Conservation (phyloP, 2,113 vertebrate genomes). For the Garra rufa region DNA sequence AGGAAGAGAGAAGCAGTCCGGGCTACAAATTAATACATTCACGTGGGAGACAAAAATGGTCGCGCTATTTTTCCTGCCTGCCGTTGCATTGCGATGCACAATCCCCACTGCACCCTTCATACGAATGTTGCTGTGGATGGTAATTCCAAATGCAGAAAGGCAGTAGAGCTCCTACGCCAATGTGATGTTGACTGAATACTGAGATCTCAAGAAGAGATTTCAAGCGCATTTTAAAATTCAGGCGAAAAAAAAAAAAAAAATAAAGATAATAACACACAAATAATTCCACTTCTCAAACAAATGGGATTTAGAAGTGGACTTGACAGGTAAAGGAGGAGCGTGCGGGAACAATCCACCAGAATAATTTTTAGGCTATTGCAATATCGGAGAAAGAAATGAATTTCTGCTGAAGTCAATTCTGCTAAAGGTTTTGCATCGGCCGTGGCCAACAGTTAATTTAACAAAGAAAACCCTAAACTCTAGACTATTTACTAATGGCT, state of each 20-base stretch:
- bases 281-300: slow-evolving; percentile 6
- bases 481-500: neutral
- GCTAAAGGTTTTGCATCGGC: neutral
- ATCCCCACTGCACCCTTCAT: slow-evolving; percentile 63
- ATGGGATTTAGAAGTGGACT: slow-evolving; percentile 34
- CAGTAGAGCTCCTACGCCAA: slow-evolving; percentile 28
- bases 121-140: slow-evolving; percentile 60
- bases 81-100: slow-evolving; percentile 66
- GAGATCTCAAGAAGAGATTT: slow-evolving; percentile 4
- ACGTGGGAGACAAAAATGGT: slow-evolving; percentile 65
- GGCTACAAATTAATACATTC: slow-evolving; percentile 67
- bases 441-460: neutral
- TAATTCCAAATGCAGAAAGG: slow-evolving; percentile 57
- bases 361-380: neutral
- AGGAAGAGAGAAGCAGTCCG: slow-evolving; percentile 63
- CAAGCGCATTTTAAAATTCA: slow-evolving; percentile 23
- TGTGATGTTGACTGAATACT: slow-evolving; percentile 35
- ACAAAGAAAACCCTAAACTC: neutral
- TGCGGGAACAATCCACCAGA: neutral
- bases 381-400: neutral
- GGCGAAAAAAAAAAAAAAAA: neutral
- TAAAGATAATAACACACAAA: slow-evolving; percentile 2
- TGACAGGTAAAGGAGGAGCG: slow-evolving; percentile 2
- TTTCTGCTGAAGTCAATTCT: slow-evolving; percentile 12
- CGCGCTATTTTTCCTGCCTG: slow-evolving; percentile 68